Evolutionary conservation across 2,888 invertebrate genomes (phyloP).

Genomic region (Tenthredo notha): DNA sequence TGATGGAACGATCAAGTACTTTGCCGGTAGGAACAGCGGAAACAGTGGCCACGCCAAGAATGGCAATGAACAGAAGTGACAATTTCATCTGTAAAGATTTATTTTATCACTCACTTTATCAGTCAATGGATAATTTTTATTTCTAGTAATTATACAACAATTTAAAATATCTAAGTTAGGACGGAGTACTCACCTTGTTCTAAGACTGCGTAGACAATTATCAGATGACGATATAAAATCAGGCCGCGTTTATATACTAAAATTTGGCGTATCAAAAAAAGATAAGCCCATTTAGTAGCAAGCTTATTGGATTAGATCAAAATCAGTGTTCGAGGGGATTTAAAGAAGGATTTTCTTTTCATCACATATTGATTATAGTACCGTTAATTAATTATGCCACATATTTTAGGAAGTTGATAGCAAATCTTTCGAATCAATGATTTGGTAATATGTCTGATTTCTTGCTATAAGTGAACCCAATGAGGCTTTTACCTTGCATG

Average conservation of each 20-base stretch:
- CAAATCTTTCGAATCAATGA: neutral
- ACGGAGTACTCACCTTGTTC: slow-evolving; percentile 21
- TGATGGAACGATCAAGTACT: slow-evolving; percentile 50
- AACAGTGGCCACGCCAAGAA: slow-evolving; percentile 58
- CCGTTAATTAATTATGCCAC: neutral
- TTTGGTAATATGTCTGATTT: too few relatives aligned
- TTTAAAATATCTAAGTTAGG: neutral
- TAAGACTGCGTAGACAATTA: neutral
- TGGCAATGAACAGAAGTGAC: slow-evolving; percentile 58
- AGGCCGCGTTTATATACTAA: slow-evolving; percentile 13
- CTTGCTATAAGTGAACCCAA: too few relatives aligned
- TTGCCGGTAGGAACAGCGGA: slow-evolving; percentile 48
- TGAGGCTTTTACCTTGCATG: neutral
- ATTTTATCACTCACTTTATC: neutral
- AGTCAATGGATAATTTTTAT: neutral
- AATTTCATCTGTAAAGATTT: slow-evolving; percentile 63
- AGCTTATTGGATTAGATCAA: slow-evolving; percentile 13
- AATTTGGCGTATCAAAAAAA: slow-evolving; percentile 47
- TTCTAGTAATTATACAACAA: neutral
- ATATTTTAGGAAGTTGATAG: neutral
- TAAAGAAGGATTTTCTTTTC: neutral
- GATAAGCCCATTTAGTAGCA: slow-evolving; percentile 40
- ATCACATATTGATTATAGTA: neutral
- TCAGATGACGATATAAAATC: neutral
- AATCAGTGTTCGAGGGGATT: neutral